Evolutionary conservation across 2,888 invertebrate genomes (phyloP), one percentile per base, ranked within the genome.

Genomic region (Andricus quercusramuli): DNA sequence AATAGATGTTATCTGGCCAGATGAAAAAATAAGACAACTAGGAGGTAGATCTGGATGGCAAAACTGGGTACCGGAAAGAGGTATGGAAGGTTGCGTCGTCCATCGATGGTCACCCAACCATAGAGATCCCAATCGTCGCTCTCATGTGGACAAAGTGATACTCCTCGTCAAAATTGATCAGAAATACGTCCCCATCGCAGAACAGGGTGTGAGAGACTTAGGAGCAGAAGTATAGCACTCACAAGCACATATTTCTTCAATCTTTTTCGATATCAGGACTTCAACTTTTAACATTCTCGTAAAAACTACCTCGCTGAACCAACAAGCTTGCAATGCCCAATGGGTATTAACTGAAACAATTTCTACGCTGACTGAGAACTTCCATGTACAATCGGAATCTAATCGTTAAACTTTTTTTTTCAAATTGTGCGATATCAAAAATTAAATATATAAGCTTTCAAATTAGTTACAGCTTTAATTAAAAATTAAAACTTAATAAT

Each of bases 1-100:
- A 84, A 98, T 98, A 82, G 98, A 98, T 89, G 98, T 99, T n/a
- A 95, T 96, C 86, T 99, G 99, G 99, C 99, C 99, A 0, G 96
- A 96, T 86, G 98, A 98, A 91, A 95, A 95, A 78, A 97, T 98
- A 96, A 93, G 98, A 79, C 95, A 95, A 83, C 94, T 96, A 85
- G 99, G 99, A 0, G 98, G 99, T 0, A 94, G 97, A 84, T 96
- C 96, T 70, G 96, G 95, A 86, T 99, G 99, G 99, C 95, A 96
- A 85, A 95, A 96, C 87, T 99, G 99, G 98, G 95, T 96, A 83
- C 98, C 99, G 0, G 95, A 96, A 85, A 95, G 96, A 20, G 98
- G 98, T 15, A 98, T 98, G 98, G 98, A 98, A 88, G 99, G 99
- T 82, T 94, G 96, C 95, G 97, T 98, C 78, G 98, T 99, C 15